Evolutionary conservation across 2,888 invertebrate species (phyloP), one percentile per base, ranked within the genome.

Genomic region (Noctua pronuba): DNA sequence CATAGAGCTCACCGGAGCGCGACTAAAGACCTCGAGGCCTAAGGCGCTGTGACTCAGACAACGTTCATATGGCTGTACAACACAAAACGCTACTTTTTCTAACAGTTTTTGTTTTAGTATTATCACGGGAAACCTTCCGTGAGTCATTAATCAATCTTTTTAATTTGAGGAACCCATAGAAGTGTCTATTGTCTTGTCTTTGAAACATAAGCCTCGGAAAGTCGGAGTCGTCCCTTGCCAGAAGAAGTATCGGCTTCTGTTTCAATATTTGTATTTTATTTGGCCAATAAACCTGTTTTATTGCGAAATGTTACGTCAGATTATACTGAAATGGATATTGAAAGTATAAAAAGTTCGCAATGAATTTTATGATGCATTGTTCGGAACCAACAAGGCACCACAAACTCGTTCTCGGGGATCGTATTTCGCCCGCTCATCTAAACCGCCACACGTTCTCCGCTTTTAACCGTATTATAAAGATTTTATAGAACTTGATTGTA

Each of bases 1-100:
- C 93, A 90, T 89, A 89, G 90, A 84, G 91, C 78, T 91, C 94
- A 94, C 83, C 92, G 91, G 94, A 95, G 94, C 95, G 94, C 86
- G 89, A 94, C 94, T 84, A 83, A 90, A 91, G 92, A 91, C 91
- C 93, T 91, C 89, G 84, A 89, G 86, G 87, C 86, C 88, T 89
- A 88, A 88, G 87, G 82, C 86, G 82, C 80, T 88, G 88, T 93
- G 93, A 94, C 89, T 93, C 92, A 92, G 74, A 72, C 64, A 31
- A 76, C 82, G 81, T 86, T 90, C 88, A 79, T 82, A 86, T 84
- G 85, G 72, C 70, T 77, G 78, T 83, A 82, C 74, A 71, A 71
- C 77, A 76, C 77, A 82, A 74, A 79, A 75, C 62, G 38, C 31
- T 44, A 64, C 73, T 82, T 86, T 89, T 83, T 84, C 69, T 77